Evolutionary conservation across 2,113 vertebrate genomes (phyloP).

Genomic region (Petaurus breviceps): DNA sequence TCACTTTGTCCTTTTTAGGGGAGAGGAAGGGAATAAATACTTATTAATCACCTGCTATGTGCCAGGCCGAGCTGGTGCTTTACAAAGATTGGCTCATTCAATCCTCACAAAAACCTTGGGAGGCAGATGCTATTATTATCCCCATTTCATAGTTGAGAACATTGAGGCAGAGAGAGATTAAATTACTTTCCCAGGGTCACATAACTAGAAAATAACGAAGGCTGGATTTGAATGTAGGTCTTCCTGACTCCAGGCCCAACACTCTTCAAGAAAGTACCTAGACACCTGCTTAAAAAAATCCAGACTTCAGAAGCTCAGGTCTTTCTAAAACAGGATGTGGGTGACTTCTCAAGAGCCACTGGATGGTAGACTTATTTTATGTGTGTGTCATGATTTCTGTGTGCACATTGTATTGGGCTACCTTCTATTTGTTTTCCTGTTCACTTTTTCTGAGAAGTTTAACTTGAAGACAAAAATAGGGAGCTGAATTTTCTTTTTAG

Average conservation of each 20-base stretch:
- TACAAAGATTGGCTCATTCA: neutral
- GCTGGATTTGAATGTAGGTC: neutral
- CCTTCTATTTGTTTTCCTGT: neutral
- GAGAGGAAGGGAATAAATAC: neutral
- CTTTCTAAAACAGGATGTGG: neutral
- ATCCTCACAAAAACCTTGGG: neutral
- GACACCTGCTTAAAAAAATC: neutral
- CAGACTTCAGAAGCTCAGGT: neutral
- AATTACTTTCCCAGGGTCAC: neutral
- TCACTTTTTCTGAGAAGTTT: neutral
- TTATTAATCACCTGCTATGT: neutral
- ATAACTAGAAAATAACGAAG: neutral
- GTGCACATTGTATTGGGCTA: too few species aligned
- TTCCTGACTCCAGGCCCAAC: neutral
- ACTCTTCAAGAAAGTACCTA: neutral
- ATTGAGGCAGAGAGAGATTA: neutral
- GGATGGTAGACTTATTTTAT: neutral
- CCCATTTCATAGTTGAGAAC: neutral
- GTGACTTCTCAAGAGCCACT: neutral
- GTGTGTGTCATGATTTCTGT: neutral
- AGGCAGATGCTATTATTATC: neutral
- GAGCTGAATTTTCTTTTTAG: neutral
- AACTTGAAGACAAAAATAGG: neutral
- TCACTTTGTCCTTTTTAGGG: neutral
- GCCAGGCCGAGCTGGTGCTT: neutral